A percentile compares a stretch with the other conserved stretches of the same genome.
Evolutionary conservation across 2,113 vertebrate genomes (phyloP).

Genomic region (Pandion haliaetus): DNA sequence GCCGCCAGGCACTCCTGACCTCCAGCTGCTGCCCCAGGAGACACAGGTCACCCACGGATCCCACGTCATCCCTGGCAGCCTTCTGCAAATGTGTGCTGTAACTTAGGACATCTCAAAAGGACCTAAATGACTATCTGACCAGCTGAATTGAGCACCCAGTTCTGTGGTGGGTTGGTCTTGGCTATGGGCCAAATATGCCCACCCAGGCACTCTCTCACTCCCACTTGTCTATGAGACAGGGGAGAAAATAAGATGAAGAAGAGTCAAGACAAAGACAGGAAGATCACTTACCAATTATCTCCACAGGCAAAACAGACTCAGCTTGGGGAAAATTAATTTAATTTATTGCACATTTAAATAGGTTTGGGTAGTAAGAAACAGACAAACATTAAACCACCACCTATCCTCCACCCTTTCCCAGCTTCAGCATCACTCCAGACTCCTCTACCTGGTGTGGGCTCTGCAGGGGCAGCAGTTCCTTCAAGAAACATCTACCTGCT

Average conservation of each 20-base stretch:
- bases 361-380: not conserved
- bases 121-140: not conserved
- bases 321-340: not conserved
- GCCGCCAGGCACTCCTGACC: not conserved
- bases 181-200: not conserved
- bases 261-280: not conserved
- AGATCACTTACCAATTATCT: not conserved
- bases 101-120: not conserved
- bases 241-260: not conserved
- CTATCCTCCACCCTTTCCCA: not conserved
- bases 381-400: not conserved
- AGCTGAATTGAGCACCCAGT: rapidly evolving
- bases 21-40: not conserved
- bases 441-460: rapidly evolving
- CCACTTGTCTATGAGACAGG: not conserved
- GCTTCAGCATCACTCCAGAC: not conserved
- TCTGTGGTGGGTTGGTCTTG: not conserved
- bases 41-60: rapidly evolving
- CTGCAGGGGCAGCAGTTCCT: not conserved
- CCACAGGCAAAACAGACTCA: not conserved
- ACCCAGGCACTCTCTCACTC: not conserved
- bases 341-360: not conserved
- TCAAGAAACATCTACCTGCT: not conserved
- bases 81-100: not conserved
- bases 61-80: not conserved